Evolutionary conservation across 2,113 vertebrate species (phyloP).

Genomic region (Hirundichthys speculiger): DNA sequence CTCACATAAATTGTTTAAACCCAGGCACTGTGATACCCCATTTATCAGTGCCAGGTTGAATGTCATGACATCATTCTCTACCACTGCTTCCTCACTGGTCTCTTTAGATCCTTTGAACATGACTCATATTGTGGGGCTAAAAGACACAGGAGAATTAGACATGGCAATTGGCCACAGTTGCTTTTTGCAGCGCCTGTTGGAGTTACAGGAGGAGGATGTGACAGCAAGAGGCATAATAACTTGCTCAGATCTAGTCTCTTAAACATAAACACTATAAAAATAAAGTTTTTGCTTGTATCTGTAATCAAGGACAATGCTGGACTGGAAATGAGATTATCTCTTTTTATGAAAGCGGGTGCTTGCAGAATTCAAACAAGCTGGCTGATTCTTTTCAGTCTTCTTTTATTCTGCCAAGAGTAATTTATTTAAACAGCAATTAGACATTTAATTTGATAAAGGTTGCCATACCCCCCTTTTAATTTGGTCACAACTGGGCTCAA

Average conservation of each 20-base stretch:
- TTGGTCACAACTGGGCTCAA: too few relatives aligned
- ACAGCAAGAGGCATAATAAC: conserved; percentile 9
- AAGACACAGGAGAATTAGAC: conserved; percentile 42
- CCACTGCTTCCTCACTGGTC: conserved; percentile 49
- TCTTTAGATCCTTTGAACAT: conserved; percentile 43
- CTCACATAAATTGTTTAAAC: conserved; percentile 81
- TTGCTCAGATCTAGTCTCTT: conserved; percentile 2
- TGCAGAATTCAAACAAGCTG: too few relatives aligned
- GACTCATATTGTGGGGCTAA: conserved; percentile 55
- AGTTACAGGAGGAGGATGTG: conserved; percentile 13
- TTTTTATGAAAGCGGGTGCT: neutral
- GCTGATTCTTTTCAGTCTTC: neutral
- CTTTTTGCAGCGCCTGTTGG: conserved; percentile 20
- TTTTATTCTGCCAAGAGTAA: too few relatives aligned
- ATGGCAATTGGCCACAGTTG: conserved; percentile 48
- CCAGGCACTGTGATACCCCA: conserved; percentile 74
- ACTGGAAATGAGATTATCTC: neutral
- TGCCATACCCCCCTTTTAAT: too few relatives aligned
- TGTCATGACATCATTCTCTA: conserved; percentile 72
- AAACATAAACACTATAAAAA: neutral
- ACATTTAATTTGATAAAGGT: too few relatives aligned
- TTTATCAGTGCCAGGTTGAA: conserved; percentile 67
- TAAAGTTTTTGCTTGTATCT: conserved; percentile 8
- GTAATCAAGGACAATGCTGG: neutral
- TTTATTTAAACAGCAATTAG: too few relatives aligned